Base-by-base conservation (phyloP, 1,140 invertebrate genomes). In the Drosophila mayri region DNA sequence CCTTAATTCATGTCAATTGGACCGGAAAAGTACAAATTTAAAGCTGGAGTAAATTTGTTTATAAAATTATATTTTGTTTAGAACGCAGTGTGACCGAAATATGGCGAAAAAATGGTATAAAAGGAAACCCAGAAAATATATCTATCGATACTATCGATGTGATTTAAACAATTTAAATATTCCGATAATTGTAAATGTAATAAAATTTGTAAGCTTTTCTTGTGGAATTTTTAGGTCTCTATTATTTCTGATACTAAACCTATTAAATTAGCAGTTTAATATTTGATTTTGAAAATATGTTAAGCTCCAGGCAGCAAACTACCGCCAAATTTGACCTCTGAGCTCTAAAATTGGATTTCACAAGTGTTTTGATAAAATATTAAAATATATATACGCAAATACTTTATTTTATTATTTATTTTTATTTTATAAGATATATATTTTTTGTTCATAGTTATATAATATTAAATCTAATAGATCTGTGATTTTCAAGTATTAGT, bases 1-100 rank as follows among this genome's bases (percentile, higher is more conserved):
- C 7, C 57, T 59, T 59, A 28, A 16, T 54, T 65, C 30, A 67
- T 46, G 25, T n/a, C 46, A 30, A 12, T 1, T 2, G 14, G 0
- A 12, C 8, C 8, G 50, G 7, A 9, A 10, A 52, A 37, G 35
- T 16, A 1, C 8, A 20, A n/a, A 30, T 32, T 52, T 32, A 50
- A 12, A 11, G 5, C 1, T 3, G 0, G 2, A n/a, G 10, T 20
- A 7, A 35, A 20, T 52, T 52, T 52, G 28, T 52, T 49, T 30
- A 49, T 11, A 28, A 28, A 3, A 25, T 25, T 49, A 0, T 22
- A 11, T 28, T 30, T 49, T 47, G 44, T 25, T 47, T 25, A 9
- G 14, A 11, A 25, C 2, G 20, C 22, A 25, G 44, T 47, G 22
- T 47, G 44, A 46, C 44, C 41, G 10, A 18, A 20, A 5, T 2